A percentile compares a stretch with the other conserved stretches of the same genome.
These are phyloP conservation scores for Coenobita brevimanus DNA, from an alignment of 1,140 invertebrate species.

Conservation along the genomic window DNA sequence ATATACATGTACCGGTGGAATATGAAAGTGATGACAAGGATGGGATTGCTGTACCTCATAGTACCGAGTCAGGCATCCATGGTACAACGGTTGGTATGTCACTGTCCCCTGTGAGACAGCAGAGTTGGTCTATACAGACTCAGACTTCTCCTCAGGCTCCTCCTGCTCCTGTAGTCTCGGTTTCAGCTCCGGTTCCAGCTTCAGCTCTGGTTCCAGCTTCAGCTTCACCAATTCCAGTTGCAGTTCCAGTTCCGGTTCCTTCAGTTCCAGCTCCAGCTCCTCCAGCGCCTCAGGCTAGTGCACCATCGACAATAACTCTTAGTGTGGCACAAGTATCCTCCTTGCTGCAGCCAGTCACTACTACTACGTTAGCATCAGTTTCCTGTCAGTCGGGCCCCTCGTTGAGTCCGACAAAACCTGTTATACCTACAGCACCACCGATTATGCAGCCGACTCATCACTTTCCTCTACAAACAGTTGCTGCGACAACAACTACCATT, in stretches of 20 bases:
- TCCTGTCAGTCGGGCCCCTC: slow-evolving; percentile 32
- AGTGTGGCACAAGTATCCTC: no score
- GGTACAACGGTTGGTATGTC: slow-evolving; percentile 32
- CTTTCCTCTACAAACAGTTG: slow-evolving; percentile 32
- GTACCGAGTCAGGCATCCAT: background rate
- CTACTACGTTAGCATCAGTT: slow-evolving; percentile 2
- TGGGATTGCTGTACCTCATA: slow-evolving; percentile 38
- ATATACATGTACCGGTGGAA: slow-evolving; percentile 48
- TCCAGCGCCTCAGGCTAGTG: background rate
- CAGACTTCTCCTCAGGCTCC: slow-evolving; percentile 13
- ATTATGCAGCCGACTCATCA: slow-evolving; percentile 41
- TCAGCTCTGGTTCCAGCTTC: no score
- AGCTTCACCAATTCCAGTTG: no score
- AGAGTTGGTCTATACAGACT: background rate
- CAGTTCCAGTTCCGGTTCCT: no score
- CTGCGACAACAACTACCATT: slow-evolving; percentile 39
- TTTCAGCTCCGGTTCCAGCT: no score
- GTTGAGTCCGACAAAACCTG: slow-evolving; percentile 31
- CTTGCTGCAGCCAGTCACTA: slow-evolving; percentile 22
- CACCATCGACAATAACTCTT: no score
- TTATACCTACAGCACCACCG: slow-evolving; percentile 20
- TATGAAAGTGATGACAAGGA: slow-evolving; percentile 56
- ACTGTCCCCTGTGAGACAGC: slow-evolving; percentile 7
- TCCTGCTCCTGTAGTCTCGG: no score
- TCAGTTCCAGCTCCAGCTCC: background rate